phyloP scores from a whole-genome alignment of 2,113 vertebrate genomes.

The human (Homo sapiens) region GRCh38 chr13:80768501-80769000 shows the following conservation, averaged over 20 bases:
- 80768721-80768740: constrained; percentile 3
- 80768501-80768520: constrained; percentile 26
- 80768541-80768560: background rate
- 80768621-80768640: background rate
- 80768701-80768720: background rate
- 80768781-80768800: background rate
- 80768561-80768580: background rate
- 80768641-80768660: background rate
- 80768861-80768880: background rate
- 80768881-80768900: background rate
- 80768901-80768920: background rate
- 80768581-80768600: background rate
- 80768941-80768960: background rate
- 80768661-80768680: background rate
- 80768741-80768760: background rate
- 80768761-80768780: background rate
- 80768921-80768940: background rate
- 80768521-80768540: constrained; percentile 36
- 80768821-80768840: background rate
- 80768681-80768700: background rate
- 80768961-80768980: background rate
- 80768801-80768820: constrained; percentile 12
- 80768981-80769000: background rate
- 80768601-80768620: background rate
- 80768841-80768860: background rate